These are phyloP conservation scores for Netelia inedita DNA, from an alignment of 2,888 invertebrate species.

Conservation along the genomic window DNA sequence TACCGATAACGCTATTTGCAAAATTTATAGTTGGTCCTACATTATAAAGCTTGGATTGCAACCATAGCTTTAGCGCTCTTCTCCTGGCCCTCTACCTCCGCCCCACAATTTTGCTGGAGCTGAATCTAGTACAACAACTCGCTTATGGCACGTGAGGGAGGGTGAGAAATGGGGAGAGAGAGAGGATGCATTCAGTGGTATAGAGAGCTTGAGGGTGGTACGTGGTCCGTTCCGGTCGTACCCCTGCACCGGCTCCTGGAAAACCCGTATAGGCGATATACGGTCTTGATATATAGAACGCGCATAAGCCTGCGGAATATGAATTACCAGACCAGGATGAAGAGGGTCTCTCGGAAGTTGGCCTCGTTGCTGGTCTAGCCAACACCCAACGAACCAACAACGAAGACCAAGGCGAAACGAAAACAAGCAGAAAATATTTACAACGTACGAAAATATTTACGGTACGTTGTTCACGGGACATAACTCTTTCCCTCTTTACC, in stretches of 20 bases:
- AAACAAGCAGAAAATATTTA: too few species aligned
- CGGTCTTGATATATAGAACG: slow-evolving; percentile 42
- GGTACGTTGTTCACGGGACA: too few species aligned
- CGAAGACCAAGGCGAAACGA: too few species aligned
- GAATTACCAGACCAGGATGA: slow-evolving; percentile 14
- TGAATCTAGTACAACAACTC: slow-evolving; percentile 41
- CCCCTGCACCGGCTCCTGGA: slow-evolving; percentile 19
- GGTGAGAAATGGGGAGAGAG: background rate
- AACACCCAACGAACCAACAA: too few species aligned
- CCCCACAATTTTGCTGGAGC: slow-evolving; percentile 19
- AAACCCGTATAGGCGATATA: slow-evolving; percentile 31
- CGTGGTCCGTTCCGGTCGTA: slow-evolving; percentile 49
- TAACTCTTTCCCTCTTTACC: too few species aligned
- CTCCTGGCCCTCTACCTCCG: background rate
- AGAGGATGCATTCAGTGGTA: slow-evolving; percentile 28
- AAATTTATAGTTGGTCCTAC: slow-evolving; percentile 49
- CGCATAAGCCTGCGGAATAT: slow-evolving; percentile 41
- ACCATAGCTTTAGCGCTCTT: slow-evolving; percentile 8
- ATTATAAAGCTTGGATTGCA: slow-evolving; percentile 26
- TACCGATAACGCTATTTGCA: slow-evolving; percentile 65
- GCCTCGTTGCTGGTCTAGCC: too few species aligned
- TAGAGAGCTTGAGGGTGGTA: slow-evolving; percentile 12
- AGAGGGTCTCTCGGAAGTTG: too few species aligned
- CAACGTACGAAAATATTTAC: too few species aligned
- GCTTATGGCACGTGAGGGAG: slow-evolving; percentile 41